Conservation (phyloP, 2,113 vertebrate genomes). For the Onychorhynchus coronatus region DNA sequence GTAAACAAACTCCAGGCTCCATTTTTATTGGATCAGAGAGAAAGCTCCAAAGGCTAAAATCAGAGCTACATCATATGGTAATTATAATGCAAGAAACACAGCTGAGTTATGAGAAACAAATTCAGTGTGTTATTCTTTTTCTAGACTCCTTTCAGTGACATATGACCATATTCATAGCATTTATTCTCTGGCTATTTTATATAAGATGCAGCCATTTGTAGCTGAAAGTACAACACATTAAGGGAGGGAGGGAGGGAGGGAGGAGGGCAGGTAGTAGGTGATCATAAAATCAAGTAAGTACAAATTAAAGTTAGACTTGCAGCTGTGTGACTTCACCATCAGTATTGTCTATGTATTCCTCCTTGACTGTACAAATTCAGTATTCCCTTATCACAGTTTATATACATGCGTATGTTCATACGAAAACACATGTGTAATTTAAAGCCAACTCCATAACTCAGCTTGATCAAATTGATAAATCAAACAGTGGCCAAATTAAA, state of each 20-base stretch:
- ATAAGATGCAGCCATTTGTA: not conserved
- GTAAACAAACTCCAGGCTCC: conserved; percentile 14
- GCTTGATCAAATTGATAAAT: not conserved
- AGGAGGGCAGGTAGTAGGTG: not conserved
- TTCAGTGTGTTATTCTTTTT: not conserved
- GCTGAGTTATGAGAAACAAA: not conserved
- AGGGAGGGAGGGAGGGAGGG: not conserved
- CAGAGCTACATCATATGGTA: not conserved
- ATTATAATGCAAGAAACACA: not conserved
- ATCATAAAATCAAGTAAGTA: not conserved
- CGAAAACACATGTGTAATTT: not conserved
- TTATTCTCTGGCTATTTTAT: not conserved
- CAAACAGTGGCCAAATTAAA: not conserved
- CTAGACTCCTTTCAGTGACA: not conserved
- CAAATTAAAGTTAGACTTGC: not conserved
- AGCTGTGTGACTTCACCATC: not conserved
- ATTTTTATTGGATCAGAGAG: not conserved
- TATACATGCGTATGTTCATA: not conserved
- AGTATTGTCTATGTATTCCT: not conserved
- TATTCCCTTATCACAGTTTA: not conserved
- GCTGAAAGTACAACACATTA: not conserved
- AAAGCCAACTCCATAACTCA: not conserved
- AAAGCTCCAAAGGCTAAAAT: not conserved
- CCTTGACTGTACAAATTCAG: not conserved
- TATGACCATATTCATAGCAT: not conserved